Evolutionary conservation across 2,888 invertebrate species (phyloP).

Genomic region (Agelastica alni): DNA sequence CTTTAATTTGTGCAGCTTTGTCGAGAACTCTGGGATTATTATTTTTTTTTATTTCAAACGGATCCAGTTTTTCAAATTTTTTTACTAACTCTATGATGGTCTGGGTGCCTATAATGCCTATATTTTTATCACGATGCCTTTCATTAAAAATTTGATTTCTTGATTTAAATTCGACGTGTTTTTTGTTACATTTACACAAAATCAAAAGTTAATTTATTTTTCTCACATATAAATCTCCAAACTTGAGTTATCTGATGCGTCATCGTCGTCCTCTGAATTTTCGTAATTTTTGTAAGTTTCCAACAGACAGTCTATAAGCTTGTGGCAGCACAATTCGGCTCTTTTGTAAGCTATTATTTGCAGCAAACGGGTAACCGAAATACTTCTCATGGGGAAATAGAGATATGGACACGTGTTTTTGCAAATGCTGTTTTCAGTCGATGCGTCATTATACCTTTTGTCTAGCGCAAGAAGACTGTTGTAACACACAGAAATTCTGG

Average conservation of each 20-base stretch:
- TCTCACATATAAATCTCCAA: slow-evolving; percentile 72
- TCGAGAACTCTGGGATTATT: too few species aligned
- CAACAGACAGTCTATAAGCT: slow-evolving; percentile 71
- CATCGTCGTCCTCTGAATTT: slow-evolving; percentile 57
- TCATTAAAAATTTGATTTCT: too few species aligned
- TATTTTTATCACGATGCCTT: too few species aligned
- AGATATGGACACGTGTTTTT: slow-evolving; percentile 77
- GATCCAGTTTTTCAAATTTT: too few species aligned
- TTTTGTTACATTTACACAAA: too few species aligned
- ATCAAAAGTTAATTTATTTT: slow-evolving; percentile 47
- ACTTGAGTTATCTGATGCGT: slow-evolving; percentile 67
- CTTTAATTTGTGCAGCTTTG: too few species aligned
- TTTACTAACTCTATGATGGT: too few species aligned
- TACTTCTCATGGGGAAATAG: slow-evolving; percentile 69
- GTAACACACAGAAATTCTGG: slow-evolving; percentile 67
- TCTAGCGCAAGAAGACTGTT: slow-evolving; percentile 66
- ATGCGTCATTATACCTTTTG: slow-evolving; percentile 58
- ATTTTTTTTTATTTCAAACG: too few species aligned
- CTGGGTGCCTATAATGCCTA: too few species aligned
- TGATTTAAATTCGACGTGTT: too few species aligned
- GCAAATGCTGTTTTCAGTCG: slow-evolving; percentile 66
- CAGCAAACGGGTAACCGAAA: slow-evolving; percentile 74
- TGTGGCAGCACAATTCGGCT: slow-evolving; percentile 71
- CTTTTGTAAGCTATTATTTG: slow-evolving; percentile 73
- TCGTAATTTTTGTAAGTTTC: slow-evolving; percentile 67